Base-by-base conservation (phyloP, 64 coral and sea anemone genomes). In the Stichodactyla mertensii region DNA sequence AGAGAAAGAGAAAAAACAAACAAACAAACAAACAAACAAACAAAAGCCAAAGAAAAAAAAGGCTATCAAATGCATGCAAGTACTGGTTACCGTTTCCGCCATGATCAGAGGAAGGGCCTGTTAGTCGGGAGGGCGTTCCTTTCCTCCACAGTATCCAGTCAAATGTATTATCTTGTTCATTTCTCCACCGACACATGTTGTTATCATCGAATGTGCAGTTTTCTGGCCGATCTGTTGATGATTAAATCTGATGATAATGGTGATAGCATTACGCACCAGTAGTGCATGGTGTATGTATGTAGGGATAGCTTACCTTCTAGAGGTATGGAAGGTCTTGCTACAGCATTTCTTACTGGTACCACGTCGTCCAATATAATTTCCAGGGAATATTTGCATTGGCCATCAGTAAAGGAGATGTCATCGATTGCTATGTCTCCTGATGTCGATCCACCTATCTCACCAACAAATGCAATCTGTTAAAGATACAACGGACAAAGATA, bases 171-270 rank as follows among this genome's bases (percentile, higher is more conserved):
- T 60, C 71, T 64, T 60, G 27, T 19, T 82, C 78, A 19, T 92
- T 92, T 74, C 0, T 83, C 90, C 90, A 92, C 62, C 84, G 11
- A 60, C 90, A 92, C 23, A 87, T 56, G 24, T 84, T 2, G 23
- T 77, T 77, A 6, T 87, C 78, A 56, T 92, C 90, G 52, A 92
- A 87, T 31, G 69, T 92, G 36, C 90, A 92, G 85, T 87, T 92
- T 52, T 86, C 90, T 87, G 51, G 62, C 0, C 83, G 83, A 61
- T 85, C 83, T 85, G 83, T 55, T 13, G 23, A 70, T 12, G 22
- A 31, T 26, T 2, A 31, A 74, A 74, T 0, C 1, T 45, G 36
- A 45, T 45, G 36, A 45, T 45, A 4, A 45, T 45, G 36, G 36
- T 45, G 36, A 45, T 45, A 45, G 36, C 36, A 45, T 45, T 45